Conservation (phyloP, 2,113 vertebrate genomes). For the Eidolon helvum region DNA sequence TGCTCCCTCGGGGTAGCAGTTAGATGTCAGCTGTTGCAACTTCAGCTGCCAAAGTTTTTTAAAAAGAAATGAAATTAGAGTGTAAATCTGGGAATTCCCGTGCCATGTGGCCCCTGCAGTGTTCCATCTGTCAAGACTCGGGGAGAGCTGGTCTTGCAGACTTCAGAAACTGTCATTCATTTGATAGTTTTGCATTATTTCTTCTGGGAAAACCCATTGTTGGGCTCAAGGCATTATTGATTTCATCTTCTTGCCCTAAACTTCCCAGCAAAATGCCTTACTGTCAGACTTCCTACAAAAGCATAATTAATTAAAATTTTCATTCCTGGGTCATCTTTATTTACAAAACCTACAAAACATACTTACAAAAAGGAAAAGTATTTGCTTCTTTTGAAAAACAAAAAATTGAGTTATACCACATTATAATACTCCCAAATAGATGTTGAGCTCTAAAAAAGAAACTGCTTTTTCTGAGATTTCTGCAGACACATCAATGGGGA, state of each 20-base stretch:
- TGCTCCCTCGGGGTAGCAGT: background rate
- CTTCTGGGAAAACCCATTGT: constrained; percentile 9
- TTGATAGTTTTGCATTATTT: constrained; percentile 62
- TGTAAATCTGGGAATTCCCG: constrained; percentile 65
- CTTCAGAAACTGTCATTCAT: constrained; percentile 61
- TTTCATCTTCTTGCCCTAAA: background rate
- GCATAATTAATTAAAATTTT: constrained; percentile 41
- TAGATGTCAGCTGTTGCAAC: background rate
- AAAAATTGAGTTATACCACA: background rate
- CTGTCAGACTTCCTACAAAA: background rate
- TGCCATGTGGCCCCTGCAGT: constrained; percentile 33
- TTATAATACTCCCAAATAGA: background rate
- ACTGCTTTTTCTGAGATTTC: constrained; percentile 2
- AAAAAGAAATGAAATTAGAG: constrained; percentile 69
- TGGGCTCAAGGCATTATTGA: background rate
- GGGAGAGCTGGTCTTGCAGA: constrained; percentile 49
- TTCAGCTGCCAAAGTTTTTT: constrained; percentile 46
- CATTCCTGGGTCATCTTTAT: background rate
- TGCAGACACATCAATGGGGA: background rate
- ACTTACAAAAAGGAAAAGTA: background rate
- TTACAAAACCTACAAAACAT: background rate
- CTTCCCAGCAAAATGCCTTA: background rate
- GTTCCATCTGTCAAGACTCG: constrained; percentile 66
- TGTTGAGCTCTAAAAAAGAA: background rate
- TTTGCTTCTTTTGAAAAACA: background rate